These are phyloP conservation scores for Nyctibius bracteatus DNA, from an alignment of 2,113 vertebrate species.

Conservation along the genomic window DNA sequence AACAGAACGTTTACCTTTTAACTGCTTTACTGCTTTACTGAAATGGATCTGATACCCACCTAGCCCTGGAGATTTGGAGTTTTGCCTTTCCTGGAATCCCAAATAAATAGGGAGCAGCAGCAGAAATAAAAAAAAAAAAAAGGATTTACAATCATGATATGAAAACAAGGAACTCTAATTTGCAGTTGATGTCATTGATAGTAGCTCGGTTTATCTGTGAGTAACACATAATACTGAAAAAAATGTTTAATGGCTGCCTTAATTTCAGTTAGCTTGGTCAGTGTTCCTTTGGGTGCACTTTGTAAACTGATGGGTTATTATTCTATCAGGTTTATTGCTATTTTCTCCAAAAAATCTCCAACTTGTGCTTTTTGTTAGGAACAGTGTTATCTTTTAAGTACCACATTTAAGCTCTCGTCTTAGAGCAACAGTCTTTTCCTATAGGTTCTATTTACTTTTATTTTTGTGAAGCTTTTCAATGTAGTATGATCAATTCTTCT, in stretches of 20 bases:
- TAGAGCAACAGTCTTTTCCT: not conserved
- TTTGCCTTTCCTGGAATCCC: not conserved
- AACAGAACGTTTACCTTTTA: not conserved
- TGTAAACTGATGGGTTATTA: not conserved
- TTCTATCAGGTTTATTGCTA: not conserved
- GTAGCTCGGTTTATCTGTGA: constrained; percentile 29
- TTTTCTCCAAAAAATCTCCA: not conserved
- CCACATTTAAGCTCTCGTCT: not conserved
- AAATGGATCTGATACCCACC: not conserved
- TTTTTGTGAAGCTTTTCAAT: not conserved
- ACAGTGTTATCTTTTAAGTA: not conserved
- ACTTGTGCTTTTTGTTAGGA: constrained; percentile 39
- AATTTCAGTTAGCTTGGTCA: constrained; percentile 24
- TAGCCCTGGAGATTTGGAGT: not conserved
- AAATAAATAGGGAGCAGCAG: not conserved
- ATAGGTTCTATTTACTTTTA: not conserved
- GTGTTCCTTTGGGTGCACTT: not conserved
- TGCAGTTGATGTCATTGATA: not conserved
- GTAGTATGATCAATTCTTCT: not conserved
- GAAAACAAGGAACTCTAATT: constrained; percentile 21
- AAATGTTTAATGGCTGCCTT: not conserved
- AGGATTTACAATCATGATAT: not conserved
- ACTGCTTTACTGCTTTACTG: not conserved
- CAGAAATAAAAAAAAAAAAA: not conserved
- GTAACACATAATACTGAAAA: constrained; percentile 10